Evolutionary conservation across 2,113 vertebrate genomes (phyloP).

Genomic region (Indicator indicator): DNA sequence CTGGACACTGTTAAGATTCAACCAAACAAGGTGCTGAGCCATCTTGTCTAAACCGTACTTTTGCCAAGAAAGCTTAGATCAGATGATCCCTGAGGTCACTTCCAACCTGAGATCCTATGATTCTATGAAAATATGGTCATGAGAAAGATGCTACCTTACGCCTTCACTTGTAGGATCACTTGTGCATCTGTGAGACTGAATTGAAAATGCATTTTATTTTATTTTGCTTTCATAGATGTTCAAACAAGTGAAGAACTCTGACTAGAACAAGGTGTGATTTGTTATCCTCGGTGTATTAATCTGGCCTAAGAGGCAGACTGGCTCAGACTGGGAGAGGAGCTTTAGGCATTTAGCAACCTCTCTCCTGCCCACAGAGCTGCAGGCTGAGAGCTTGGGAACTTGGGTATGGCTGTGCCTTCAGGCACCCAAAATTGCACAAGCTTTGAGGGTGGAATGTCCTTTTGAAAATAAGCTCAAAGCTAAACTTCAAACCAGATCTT

Average conservation of each 20-base stretch:
- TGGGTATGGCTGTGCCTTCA: not conserved
- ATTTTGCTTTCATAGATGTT: not conserved
- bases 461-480: not conserved
- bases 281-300: not conserved
- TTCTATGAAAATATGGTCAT: not conserved
- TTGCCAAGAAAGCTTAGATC: not conserved
- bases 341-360: not conserved
- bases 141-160: not conserved
- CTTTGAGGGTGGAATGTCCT: accelerated
- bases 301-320: not conserved
- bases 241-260: not conserved
- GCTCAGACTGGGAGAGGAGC: not conserved
- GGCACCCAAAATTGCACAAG: not conserved
- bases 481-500: not conserved
- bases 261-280: not conserved
- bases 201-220: not conserved
- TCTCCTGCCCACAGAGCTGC: not conserved
- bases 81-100: not conserved
- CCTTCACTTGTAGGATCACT: not conserved
- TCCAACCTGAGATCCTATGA: not conserved
- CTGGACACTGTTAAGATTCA: not conserved
- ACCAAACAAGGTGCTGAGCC: too few species aligned
- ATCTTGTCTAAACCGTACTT: not conserved
- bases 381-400: not conserved
- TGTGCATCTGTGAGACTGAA: not conserved